phyloP scores from a whole-genome alignment of 2,113 vertebrate genomes.

The Cacatua alba region DNA sequence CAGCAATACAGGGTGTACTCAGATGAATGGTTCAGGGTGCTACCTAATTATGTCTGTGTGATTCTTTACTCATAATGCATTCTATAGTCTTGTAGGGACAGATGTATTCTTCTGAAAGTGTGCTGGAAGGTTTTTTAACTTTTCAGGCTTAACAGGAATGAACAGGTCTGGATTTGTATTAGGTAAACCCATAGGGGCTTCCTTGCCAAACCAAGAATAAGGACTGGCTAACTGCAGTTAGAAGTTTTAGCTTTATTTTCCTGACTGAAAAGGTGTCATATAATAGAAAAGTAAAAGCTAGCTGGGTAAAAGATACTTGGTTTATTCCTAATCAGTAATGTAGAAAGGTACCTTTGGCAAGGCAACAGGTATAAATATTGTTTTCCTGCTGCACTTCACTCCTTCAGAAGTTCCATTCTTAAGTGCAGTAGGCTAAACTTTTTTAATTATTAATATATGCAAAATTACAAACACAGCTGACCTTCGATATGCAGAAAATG shows the following conservation, averaged over 20 bases:
- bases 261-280: not conserved
- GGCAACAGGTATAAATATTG: not conserved
- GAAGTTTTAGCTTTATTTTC: not conserved
- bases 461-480: slow-evolving; percentile 3
- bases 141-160: not conserved
- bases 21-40: not conserved
- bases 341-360: not conserved
- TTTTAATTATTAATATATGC: not conserved
- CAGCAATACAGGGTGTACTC: not conserved
- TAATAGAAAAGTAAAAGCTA: not conserved
- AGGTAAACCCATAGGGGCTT: not conserved
- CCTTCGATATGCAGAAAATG: slow-evolving; percentile 29
- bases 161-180: not conserved
- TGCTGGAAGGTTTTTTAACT: not conserved
- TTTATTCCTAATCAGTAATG: not conserved
- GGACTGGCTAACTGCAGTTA: not conserved
- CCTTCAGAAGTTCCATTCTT: not conserved
- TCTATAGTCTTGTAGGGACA: not conserved
- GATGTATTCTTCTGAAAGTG: not conserved
- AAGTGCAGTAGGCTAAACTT: not conserved
- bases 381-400: not conserved
- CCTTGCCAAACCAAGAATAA: not conserved
- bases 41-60: not conserved
- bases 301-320: not conserved
- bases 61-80: not conserved